phyloP scores from a whole-genome alignment of 2,888 invertebrate species.

The Idaea biselata region DNA sequence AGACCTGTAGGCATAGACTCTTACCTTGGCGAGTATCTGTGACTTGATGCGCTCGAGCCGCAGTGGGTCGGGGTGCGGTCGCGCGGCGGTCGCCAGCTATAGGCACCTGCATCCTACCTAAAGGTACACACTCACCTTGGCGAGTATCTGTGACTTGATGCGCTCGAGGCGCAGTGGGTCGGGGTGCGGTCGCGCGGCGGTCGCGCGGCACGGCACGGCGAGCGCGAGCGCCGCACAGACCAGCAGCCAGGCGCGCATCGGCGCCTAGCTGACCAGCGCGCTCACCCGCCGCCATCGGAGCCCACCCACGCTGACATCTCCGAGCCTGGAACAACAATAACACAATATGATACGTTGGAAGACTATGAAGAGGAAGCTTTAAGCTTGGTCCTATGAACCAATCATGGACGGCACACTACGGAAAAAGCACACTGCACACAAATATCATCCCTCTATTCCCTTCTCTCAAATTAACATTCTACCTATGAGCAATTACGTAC shows the following conservation, averaged over 20 bases:
- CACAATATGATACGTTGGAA: slow-evolving; percentile 3
- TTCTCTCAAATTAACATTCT: too few relatives aligned
- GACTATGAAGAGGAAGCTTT: too few relatives aligned
- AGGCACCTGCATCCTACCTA: background rate
- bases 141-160: slow-evolving; percentile 63
- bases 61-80: slow-evolving; percentile 36
- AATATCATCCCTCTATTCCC: too few relatives aligned
- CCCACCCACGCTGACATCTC: slow-evolving; percentile 71
- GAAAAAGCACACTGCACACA: too few relatives aligned
- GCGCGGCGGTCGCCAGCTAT: slow-evolving; percentile 15
- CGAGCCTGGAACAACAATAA: slow-evolving; percentile 47
- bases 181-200: slow-evolving; percentile 49
- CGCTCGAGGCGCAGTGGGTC: slow-evolving; percentile 41
- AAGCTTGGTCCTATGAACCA: too few relatives aligned
- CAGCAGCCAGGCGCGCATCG: slow-evolving; percentile 73
- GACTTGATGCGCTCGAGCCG: slow-evolving; percentile 60
- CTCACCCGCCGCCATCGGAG: slow-evolving; percentile 74
- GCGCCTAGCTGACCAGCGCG: slow-evolving; percentile 70
- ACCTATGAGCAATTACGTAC: too few relatives aligned
- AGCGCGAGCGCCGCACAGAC: slow-evolving; percentile 77
- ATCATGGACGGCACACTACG: too few relatives aligned
- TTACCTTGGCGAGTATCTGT: slow-evolving; percentile 61
- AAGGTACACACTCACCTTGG: slow-evolving; percentile 41
- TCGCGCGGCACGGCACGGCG: slow-evolving; percentile 65
- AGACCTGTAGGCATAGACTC: too few relatives aligned